These are phyloP conservation scores for Apocheima hispidaria DNA, from an alignment of 2,888 invertebrate species.

Conservation along the genomic window DNA sequence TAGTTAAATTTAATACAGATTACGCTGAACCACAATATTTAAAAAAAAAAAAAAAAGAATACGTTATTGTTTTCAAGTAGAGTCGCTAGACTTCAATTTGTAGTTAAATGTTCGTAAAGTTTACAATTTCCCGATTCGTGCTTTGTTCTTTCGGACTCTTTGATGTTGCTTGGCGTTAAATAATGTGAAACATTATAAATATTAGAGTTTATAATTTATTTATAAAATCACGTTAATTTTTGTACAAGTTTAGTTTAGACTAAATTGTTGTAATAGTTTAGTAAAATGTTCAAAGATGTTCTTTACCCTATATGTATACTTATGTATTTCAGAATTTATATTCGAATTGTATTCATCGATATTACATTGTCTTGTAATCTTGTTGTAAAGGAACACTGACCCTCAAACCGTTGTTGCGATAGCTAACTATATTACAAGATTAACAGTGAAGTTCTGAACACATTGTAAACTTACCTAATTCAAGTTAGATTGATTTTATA, in stretches of 20 bases:
- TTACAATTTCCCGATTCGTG: conserved; percentile 70
- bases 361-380: conserved; percentile 75
- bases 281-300: conserved; percentile 71
- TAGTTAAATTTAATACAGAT: background rate
- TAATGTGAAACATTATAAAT: conserved; percentile 78
- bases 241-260: conserved; percentile 70
- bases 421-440: conserved; percentile 57
- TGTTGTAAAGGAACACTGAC: conserved; percentile 79
- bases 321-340: conserved; percentile 76
- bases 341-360: conserved; percentile 75
- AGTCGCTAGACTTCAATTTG: conserved; percentile 83
- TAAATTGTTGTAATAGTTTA: conserved; percentile 81
- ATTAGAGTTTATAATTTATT: conserved; percentile 74
- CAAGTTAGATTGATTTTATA: conserved; percentile 85
- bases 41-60: conserved; percentile 29
- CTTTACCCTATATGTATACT: conserved; percentile 58
- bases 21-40: conserved; percentile 3
- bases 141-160: conserved; percentile 78
- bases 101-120: conserved; percentile 75
- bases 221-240: conserved; percentile 71
- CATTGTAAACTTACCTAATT: conserved; percentile 68
- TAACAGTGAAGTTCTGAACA: conserved; percentile 75
- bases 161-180: conserved; percentile 83
- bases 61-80: conserved; percentile 67
- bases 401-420: conserved; percentile 61